phyloP scores from a whole-genome alignment of 2,113 vertebrate genomes.

The Melanerpes formicivorus region DNA sequence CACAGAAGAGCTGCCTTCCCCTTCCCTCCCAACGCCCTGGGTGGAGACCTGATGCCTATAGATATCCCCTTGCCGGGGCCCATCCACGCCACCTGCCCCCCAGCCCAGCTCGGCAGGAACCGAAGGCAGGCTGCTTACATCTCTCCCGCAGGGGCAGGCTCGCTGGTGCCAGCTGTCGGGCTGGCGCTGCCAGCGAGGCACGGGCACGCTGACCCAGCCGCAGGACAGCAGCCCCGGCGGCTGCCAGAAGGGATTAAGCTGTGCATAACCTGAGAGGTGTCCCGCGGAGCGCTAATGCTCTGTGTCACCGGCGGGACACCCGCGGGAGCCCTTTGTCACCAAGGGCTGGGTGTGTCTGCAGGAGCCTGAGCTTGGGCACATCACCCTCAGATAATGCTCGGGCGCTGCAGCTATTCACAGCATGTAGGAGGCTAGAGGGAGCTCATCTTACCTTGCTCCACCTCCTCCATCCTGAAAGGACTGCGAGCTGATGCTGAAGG shows the following conservation, averaged over 20 bases:
- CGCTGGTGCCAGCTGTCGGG: background rate
- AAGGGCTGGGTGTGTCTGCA: background rate
- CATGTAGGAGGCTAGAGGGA: background rate
- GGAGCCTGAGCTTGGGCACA: background rate
- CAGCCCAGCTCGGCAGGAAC: background rate
- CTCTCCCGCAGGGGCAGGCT: background rate
- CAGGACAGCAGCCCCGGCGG: background rate
- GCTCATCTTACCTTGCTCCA: slow-evolving; percentile 25
- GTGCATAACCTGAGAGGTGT: background rate
- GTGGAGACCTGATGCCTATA: background rate
- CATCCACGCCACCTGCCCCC: no score
- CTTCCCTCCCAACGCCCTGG: background rate
- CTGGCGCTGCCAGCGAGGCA: background rate
- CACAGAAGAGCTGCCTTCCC: background rate
- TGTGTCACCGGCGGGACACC: background rate
- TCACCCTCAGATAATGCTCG: background rate
- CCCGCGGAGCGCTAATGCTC: background rate
- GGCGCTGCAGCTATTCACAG: background rate
- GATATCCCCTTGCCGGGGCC: background rate
- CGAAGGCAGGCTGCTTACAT: background rate
- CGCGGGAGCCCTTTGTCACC: background rate
- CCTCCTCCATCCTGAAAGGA: slow-evolving; percentile 8
- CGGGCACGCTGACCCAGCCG: background rate
- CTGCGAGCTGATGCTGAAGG: background rate
- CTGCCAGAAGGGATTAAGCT: slow-evolving; percentile 12